Evolutionary conservation across 2,113 vertebrate species (phyloP).

Genomic region (Oryzias javanicus): DNA sequence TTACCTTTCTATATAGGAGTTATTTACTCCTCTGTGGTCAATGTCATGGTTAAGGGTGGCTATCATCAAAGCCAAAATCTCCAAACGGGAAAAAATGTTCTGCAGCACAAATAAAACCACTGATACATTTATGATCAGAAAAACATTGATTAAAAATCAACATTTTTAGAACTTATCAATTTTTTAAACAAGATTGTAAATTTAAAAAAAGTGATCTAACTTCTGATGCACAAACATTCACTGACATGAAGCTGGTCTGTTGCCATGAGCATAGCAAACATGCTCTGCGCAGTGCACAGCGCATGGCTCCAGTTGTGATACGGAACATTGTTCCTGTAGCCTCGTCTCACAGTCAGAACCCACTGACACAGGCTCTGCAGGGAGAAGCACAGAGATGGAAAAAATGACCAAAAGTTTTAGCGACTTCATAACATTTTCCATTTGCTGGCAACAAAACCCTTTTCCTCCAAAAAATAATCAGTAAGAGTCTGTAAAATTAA

Average conservation of each 20-base stretch:
- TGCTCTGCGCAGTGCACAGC: slow-evolving; percentile 90
- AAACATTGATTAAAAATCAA: too few relatives aligned
- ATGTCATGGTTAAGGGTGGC: slow-evolving; percentile 88
- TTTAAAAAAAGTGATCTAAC: too few relatives aligned
- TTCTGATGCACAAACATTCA: background rate
- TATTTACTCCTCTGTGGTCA: slow-evolving; percentile 92
- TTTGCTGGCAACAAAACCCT: too few relatives aligned
- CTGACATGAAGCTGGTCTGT: slow-evolving; percentile 85
- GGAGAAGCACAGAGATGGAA: background rate
- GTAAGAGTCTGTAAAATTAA: too few relatives aligned
- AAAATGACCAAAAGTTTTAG: background rate
- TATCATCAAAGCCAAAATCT: slow-evolving; percentile 87
- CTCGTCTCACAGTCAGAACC: slow-evolving; percentile 91
- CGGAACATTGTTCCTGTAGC: slow-evolving; percentile 87
- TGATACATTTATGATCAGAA: background rate
- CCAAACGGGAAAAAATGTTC: slow-evolving; percentile 83
- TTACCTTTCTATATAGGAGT: slow-evolving; percentile 90
- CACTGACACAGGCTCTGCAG: slow-evolving; percentile 87
- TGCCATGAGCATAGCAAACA: slow-evolving; percentile 88
- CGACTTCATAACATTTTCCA: too few relatives aligned
- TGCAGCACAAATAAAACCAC: slow-evolving; percentile 39
- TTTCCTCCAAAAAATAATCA: too few relatives aligned
- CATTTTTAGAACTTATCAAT: too few relatives aligned
- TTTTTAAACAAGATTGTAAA: too few relatives aligned
- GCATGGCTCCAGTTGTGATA: slow-evolving; percentile 95